These are phyloP conservation scores for Pseudorhombus dupliciocellatus DNA, from an alignment of 2,113 vertebrate species.

Conservation along the genomic window DNA sequence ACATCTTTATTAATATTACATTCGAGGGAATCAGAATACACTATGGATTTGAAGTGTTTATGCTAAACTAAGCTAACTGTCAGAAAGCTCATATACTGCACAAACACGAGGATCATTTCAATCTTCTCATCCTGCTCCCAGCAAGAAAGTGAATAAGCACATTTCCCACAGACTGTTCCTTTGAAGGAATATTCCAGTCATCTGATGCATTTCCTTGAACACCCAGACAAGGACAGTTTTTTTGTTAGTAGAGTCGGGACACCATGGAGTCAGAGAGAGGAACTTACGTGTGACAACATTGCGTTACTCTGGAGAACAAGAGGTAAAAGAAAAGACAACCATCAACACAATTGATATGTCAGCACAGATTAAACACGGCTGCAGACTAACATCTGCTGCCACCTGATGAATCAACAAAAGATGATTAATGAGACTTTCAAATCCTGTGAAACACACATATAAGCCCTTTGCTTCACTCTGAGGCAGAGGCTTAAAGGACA, in stretches of 20 bases:
- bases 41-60: neutral
- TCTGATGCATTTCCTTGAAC: slow-evolving; percentile 4
- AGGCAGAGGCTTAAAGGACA: slow-evolving; percentile 49
- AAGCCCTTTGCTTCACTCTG: slow-evolving; percentile 15
- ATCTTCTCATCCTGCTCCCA: neutral
- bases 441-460: slow-evolving; percentile 25
- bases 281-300: slow-evolving; percentile 81
- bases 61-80: neutral
- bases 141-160: neutral
- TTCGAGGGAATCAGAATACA: no score
- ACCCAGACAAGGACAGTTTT: slow-evolving; percentile 6
- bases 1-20: no score
- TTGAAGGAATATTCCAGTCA: neutral
- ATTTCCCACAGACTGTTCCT: neutral
- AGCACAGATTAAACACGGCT: slow-evolving; percentile 3
- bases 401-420: slow-evolving; percentile 7
- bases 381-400: slow-evolving; percentile 29
- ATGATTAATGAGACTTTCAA: slow-evolving; percentile 3
- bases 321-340: slow-evolving; percentile 36
- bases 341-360: slow-evolving; percentile 41
- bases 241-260: slow-evolving; percentile 48
- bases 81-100: neutral
- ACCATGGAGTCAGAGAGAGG: slow-evolving; percentile 24
- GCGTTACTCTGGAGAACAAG: slow-evolving; percentile 63
- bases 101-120: neutral